These are phyloP conservation scores for Helicolenus hilgendorfi DNA, from an alignment of 2,797 vertebrate species.

Conservation along the genomic window DNA sequence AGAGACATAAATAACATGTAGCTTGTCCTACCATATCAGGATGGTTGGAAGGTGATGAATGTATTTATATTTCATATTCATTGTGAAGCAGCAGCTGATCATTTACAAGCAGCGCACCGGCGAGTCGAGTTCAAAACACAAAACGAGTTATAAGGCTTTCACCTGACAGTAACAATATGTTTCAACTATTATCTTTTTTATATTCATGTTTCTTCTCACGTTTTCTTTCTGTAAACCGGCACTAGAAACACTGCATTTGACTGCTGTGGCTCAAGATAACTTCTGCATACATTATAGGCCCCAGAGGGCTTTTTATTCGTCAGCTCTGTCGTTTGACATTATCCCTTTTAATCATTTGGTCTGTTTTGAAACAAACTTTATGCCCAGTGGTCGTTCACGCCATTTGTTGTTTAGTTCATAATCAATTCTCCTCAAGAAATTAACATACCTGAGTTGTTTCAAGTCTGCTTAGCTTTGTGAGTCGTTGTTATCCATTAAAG, in stretches of 20 bases:
- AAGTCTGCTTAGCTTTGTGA: conserved; percentile 67
- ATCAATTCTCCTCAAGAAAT: conserved; percentile 65
- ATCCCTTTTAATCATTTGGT: conserved; percentile 31
- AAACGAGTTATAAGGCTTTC: neutral
- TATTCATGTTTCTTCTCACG: neutral
- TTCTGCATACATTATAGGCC: neutral
- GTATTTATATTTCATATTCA: neutral
- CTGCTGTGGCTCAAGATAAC: neutral
- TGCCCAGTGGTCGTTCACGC: conserved; percentile 36
- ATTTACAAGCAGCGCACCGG: neutral
- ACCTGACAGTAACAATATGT: neutral
- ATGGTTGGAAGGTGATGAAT: neutral
- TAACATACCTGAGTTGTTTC: conserved; percentile 67
- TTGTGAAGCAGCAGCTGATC: neutral
- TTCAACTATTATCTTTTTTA: neutral
- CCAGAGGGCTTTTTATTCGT: neutral
- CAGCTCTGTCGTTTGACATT: conserved; percentile 26
- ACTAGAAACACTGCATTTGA: neutral
- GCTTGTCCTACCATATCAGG: neutral
- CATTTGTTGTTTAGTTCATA: conserved; percentile 62
- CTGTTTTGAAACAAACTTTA: conserved; percentile 39
- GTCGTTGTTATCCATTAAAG: conserved; percentile 59
- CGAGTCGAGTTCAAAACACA: neutral
- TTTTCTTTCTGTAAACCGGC: neutral
- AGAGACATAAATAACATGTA: neutral